Conservation (phyloP, 2,113 vertebrate species). For the Zapus hudsonius region DNA sequence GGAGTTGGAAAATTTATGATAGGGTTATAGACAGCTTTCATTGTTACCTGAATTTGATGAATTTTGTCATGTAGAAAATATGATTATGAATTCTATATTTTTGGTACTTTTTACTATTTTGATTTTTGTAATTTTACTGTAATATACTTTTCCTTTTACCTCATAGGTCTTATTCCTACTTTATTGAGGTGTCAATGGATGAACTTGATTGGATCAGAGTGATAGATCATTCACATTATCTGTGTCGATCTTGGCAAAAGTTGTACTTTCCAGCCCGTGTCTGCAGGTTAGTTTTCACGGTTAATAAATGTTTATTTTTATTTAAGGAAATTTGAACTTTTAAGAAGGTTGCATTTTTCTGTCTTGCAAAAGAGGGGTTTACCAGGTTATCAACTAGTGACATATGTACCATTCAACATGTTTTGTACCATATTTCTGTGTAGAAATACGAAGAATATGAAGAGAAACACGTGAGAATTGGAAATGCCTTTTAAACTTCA, state of each 20-base stretch:
- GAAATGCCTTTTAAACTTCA: background rate
- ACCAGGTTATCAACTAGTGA: background rate
- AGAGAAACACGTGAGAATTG: background rate
- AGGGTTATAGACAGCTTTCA: background rate
- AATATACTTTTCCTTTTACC: conserved; percentile 45
- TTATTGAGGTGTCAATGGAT: conserved; percentile 99
- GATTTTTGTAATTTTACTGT: conserved; percentile 33
- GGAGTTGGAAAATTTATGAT: background rate
- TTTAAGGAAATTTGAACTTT: conserved; percentile 34
- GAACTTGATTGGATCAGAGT: conserved; percentile 98
- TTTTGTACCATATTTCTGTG: background rate
- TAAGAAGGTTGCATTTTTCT: conserved; percentile 21
- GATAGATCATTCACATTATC: conserved; percentile 95
- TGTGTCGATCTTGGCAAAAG: conserved; percentile 98
- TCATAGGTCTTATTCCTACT: conserved; percentile 96
- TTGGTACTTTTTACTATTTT: conserved; percentile 24
- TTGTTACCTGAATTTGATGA: background rate
- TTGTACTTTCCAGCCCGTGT: conserved; percentile 95
- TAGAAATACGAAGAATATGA: background rate
- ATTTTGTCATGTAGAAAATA: background rate
- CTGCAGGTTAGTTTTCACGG: conserved; percentile 91
- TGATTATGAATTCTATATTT: conserved; percentile 21
- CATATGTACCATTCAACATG: background rate
- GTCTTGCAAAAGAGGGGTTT: conserved; percentile 7
- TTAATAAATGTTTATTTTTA: conserved; percentile 36